Percentiles rank a stretch among this genome's conserved stretches.
These are phyloP conservation scores for Ochlodes sylvanus DNA, from an alignment of 2,888 invertebrate genomes.

Conservation along the genomic window DNA sequence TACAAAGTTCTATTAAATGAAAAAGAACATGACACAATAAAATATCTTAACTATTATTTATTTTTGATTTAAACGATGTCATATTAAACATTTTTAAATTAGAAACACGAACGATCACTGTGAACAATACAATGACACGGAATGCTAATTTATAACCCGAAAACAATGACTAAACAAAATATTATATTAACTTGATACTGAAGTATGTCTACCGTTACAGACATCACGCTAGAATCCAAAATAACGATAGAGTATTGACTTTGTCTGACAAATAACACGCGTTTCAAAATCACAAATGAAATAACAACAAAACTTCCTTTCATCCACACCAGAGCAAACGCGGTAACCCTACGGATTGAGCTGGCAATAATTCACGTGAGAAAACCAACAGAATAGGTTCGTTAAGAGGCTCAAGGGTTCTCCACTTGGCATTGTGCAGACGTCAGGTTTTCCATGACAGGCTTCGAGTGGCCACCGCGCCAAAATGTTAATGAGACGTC, in stretches of 20 bases:
- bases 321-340: constrained; percentile 14
- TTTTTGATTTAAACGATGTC: no score
- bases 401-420: constrained; percentile 78
- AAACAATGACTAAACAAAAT: no score
- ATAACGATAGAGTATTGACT: background rate
- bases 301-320: constrained; percentile 44
- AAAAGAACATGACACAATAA: no score
- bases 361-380: constrained; percentile 74
- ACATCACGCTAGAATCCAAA: background rate
- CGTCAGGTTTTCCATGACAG: constrained; percentile 64
- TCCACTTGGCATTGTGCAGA: constrained; percentile 67
- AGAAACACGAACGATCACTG: no score
- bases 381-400: constrained; percentile 80
- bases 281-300: constrained; percentile 9
- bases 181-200: no score
- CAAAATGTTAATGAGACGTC: constrained; percentile 66
- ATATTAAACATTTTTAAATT: no score
- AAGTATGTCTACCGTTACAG: background rate
- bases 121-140: no score
- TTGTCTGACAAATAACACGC: constrained; percentile 6
- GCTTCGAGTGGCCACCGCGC: constrained; percentile 60
- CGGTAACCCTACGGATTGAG: constrained; percentile 47
- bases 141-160: no score
- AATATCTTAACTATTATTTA: no score
- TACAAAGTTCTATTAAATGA: no score